Percentiles rank a stretch among this genome's conserved stretches.
Evolutionary conservation across 2,888 invertebrate species (phyloP).

Genomic region (Lysandra bellargus): DNA sequence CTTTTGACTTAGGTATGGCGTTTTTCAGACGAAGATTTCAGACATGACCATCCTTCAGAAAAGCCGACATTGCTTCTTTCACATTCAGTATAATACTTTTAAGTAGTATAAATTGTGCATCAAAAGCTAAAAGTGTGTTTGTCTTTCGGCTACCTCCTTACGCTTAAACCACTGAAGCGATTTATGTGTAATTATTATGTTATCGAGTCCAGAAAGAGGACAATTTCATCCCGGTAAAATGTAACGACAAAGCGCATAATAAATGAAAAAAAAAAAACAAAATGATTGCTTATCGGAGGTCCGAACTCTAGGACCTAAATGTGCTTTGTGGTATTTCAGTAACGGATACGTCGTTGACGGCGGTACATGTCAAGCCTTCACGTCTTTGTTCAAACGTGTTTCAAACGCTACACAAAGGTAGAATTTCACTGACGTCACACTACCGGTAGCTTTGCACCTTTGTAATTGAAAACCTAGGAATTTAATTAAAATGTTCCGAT

Average conservation of each 20-base stretch:
- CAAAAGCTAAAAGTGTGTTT: too few relatives aligned
- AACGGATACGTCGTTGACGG: not conserved
- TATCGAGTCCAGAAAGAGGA: too few relatives aligned
- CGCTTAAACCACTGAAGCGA: too few relatives aligned
- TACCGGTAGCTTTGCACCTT: conserved; percentile 8
- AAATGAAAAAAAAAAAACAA: not conserved
- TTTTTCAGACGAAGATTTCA: too few relatives aligned
- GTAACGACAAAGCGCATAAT: not conserved
- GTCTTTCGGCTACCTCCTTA: too few relatives aligned
- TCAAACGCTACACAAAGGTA: conserved; percentile 12
- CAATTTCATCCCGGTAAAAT: too few relatives aligned
- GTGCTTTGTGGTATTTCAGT: not conserved
- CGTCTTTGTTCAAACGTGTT: not conserved
- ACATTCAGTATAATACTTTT: too few relatives aligned
- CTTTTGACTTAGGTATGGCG: too few relatives aligned
- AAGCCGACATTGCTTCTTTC: too few relatives aligned
- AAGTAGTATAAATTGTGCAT: too few relatives aligned
- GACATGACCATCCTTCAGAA: too few relatives aligned
- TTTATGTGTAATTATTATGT: too few relatives aligned
- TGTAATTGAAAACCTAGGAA: conserved; percentile 22
- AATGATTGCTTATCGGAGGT: not conserved
- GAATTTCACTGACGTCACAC: conserved; percentile 8
- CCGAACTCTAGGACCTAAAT: not conserved
- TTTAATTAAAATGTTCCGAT: conserved; percentile 12
- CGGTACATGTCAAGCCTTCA: conserved; percentile 4